Evolutionary conservation across 2,797 vertebrate species (phyloP).

Genomic region (Triplophysa yarkandensis): DNA sequence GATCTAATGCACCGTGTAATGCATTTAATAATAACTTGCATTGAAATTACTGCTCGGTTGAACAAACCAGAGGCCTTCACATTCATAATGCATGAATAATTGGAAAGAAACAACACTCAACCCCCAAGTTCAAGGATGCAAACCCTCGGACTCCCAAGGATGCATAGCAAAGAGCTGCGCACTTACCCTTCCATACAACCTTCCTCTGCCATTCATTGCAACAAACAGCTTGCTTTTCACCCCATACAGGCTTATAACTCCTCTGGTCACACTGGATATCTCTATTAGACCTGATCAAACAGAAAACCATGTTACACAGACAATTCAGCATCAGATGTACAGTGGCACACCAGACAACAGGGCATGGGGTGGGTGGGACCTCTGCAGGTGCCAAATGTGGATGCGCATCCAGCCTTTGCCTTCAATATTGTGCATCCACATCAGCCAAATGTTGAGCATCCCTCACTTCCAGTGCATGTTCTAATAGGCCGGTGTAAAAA

Average conservation of each 20-base stretch:
- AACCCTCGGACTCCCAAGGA: constrained; percentile 3
- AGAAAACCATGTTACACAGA: constrained; percentile 63
- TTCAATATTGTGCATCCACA: constrained; percentile 42
- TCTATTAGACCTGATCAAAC: constrained; percentile 86
- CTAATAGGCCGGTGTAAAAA: constrained; percentile 75
- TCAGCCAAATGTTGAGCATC: constrained; percentile 28
- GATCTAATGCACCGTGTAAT: constrained; percentile 23
- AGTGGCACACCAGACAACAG: constrained; percentile 57
- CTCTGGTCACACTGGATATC: constrained; percentile 93
- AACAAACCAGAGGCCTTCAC: constrained; percentile 3
- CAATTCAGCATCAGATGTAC: constrained; percentile 42
- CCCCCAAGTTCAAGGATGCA: constrained; percentile 14
- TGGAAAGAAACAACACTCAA: neutral
- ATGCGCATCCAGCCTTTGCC: constrained; percentile 59
- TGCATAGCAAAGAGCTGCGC: constrained; percentile 40
- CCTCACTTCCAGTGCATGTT: constrained; percentile 58
- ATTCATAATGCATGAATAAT: constrained; percentile 1
- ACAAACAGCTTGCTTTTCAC: constrained; percentile 89
- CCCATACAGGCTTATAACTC: constrained; percentile 92
- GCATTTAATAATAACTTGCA: constrained; percentile 9
- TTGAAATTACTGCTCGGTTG: neutral
- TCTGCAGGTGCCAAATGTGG: constrained; percentile 73
- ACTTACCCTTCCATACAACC: constrained; percentile 91
- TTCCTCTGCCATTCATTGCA: constrained; percentile 93
- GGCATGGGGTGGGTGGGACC: constrained; percentile 74